These are phyloP conservation scores for Crotalus viridis DNA, from an alignment of 2,113 vertebrate genomes.

Conservation along the genomic window DNA sequence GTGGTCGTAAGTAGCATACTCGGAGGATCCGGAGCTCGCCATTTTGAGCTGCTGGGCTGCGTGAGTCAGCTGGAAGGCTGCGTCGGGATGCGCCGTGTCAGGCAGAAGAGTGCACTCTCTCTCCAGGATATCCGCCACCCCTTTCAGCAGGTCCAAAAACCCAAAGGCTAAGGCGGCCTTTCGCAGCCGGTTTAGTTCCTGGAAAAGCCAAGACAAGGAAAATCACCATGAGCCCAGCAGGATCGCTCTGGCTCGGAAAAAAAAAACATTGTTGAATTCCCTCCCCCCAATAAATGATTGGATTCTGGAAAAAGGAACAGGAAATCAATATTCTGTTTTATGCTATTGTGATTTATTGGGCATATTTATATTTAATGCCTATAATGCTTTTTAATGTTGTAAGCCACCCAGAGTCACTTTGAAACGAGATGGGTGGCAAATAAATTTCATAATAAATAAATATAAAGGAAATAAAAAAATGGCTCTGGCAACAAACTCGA, in stretches of 20 bases:
- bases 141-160: constrained; percentile 94
- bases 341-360: not conserved
- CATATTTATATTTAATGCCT: not conserved
- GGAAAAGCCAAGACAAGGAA: constrained; percentile 2
- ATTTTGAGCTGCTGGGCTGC: constrained; percentile 94
- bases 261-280: too few relatives aligned
- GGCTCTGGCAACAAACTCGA: not conserved
- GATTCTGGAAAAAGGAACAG: not conserved
- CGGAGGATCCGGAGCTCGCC: constrained; percentile 85
- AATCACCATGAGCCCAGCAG: not conserved
- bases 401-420: not conserved
- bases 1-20: constrained; percentile 88
- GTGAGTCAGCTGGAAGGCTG: constrained; percentile 93
- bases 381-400: not conserved
- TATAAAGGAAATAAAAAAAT: too few relatives aligned
- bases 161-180: constrained; percentile 95
- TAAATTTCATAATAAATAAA: not conserved
- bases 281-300: not conserved
- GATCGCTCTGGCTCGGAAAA: not conserved
- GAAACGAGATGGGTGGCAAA: not conserved
- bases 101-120: constrained; percentile 93
- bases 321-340: not conserved
- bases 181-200: constrained; percentile 94
- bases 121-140: constrained; percentile 92
- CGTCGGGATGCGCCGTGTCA: constrained; percentile 91